phyloP scores from a whole-genome alignment of 1,140 invertebrate genomes.

The Anadara kagoshimensis region DNA sequence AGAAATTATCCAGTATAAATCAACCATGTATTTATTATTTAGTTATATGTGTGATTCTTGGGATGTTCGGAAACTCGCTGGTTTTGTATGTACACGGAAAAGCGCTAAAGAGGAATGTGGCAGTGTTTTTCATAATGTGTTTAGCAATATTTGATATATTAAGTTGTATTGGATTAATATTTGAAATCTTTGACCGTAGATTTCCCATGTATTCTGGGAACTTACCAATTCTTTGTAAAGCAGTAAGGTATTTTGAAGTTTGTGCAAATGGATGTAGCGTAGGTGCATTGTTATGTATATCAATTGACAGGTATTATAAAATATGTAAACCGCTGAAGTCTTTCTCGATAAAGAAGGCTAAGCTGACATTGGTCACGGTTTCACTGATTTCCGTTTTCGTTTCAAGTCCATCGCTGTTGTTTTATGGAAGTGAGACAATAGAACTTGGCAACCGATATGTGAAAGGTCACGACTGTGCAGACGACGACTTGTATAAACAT shows the following conservation, averaged over 20 bases:
- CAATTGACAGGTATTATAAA: constrained; percentile 39
- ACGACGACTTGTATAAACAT: constrained; percentile 18
- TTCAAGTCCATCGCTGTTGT: constrained; percentile 12
- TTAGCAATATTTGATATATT: constrained; percentile 23
- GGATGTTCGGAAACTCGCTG: constrained; percentile 32
- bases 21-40: constrained; percentile 14
- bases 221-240: constrained; percentile 28
- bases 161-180: constrained; percentile 8
- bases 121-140: constrained; percentile 20
- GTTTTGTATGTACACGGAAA: constrained; percentile 34
- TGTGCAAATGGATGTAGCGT: constrained; percentile 8
- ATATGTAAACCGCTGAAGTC: constrained; percentile 31
- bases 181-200: constrained; percentile 33
- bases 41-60: constrained; percentile 14
- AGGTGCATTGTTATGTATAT: constrained; percentile 30
- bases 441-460: constrained; percentile 2
- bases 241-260: constrained; percentile 13
- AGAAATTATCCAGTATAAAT: constrained; percentile 16
- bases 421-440: constrained; percentile 23
- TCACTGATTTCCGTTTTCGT: background rate
- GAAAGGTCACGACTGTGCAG: constrained; percentile 4
- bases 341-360: constrained; percentile 28
- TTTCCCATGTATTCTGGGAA: constrained; percentile 34
- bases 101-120: constrained; percentile 13
- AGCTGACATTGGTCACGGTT: constrained; percentile 4